Conservation (phyloP, 2,113 vertebrate genomes). For the Rhabdomys dilectus region DNA sequence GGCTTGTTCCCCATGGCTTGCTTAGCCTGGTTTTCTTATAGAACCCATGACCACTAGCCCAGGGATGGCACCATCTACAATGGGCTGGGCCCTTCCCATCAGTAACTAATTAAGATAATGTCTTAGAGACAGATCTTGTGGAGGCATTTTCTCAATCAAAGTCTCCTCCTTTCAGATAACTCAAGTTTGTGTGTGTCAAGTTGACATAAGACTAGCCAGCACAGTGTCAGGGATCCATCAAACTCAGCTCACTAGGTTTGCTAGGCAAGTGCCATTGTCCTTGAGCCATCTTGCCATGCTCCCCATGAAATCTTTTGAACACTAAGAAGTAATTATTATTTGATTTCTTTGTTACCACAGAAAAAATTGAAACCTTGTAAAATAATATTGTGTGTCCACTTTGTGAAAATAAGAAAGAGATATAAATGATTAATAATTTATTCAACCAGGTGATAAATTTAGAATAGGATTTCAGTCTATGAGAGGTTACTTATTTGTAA, state of each 20-base stretch:
- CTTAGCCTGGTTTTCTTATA: no score
- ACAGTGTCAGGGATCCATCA: not conserved
- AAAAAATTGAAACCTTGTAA: slow-evolving; percentile 24
- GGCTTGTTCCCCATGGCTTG: no score
- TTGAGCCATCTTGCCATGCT: not conserved
- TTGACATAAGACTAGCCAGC: not conserved
- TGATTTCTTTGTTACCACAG: not conserved
- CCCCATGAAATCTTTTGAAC: not conserved
- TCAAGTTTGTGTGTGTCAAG: not conserved
- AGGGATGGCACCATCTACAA: no score
- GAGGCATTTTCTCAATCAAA: not conserved
- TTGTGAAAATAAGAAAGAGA: slow-evolving; percentile 24
- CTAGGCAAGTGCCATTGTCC: not conserved
- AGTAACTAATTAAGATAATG: not conserved
- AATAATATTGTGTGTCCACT: not conserved
- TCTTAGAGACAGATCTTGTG: not conserved
- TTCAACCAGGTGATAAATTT: not conserved
- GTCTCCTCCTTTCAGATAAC: not conserved
- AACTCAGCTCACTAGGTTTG: not conserved
- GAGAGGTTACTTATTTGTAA: not conserved
- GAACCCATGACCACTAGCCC: no score
- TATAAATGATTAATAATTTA: slow-evolving; percentile 18
- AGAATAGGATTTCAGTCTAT: not conserved
- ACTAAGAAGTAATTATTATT: not conserved
- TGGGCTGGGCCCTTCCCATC: no score